Conservation (phyloP, 2,113 vertebrate genomes). For the Corythornis vintsioides region DNA sequence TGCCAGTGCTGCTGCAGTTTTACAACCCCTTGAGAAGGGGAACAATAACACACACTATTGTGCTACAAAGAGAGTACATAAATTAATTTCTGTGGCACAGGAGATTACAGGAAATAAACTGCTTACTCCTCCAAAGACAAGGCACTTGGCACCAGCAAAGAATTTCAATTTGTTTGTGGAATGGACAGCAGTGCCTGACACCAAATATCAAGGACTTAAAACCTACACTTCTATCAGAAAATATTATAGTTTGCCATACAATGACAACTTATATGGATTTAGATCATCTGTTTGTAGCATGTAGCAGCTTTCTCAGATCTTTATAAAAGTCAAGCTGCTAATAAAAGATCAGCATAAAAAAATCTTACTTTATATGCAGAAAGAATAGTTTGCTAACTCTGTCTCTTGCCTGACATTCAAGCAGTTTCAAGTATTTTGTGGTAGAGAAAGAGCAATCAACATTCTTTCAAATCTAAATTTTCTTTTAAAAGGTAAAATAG, state of each 20-base stretch:
- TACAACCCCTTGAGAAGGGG: not conserved
- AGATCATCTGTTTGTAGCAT: not conserved
- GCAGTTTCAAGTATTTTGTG: not conserved
- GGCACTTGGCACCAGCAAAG: conserved; percentile 12
- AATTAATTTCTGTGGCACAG: not conserved
- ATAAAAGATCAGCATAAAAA: conserved; percentile 24
- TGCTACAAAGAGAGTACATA: conserved; percentile 38
- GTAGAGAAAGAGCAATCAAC: not conserved
- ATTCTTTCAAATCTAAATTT: not conserved
- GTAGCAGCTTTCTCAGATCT: not conserved
- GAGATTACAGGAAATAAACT: conserved; percentile 53
- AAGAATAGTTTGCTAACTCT: not conserved
- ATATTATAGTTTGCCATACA: not conserved
- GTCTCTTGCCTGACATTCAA: not conserved
- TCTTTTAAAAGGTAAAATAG: not conserved
- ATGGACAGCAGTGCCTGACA: not conserved
- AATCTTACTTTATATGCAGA: not conserved
- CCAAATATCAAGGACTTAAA: conserved; percentile 23
- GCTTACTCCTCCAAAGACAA: conserved; percentile 47
- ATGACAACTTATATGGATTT: not conserved
- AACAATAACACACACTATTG: conserved; percentile 14
- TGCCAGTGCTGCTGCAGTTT: not conserved
- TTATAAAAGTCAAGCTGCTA: conserved; percentile 10
- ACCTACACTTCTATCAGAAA: conserved; percentile 6
- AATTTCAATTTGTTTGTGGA: not conserved